Percentiles rank a stretch among this genome's conserved stretches.
These are phyloP conservation scores for Deroplatys truncata DNA, from an alignment of 2,888 invertebrate genomes.

Conservation along the genomic window DNA sequence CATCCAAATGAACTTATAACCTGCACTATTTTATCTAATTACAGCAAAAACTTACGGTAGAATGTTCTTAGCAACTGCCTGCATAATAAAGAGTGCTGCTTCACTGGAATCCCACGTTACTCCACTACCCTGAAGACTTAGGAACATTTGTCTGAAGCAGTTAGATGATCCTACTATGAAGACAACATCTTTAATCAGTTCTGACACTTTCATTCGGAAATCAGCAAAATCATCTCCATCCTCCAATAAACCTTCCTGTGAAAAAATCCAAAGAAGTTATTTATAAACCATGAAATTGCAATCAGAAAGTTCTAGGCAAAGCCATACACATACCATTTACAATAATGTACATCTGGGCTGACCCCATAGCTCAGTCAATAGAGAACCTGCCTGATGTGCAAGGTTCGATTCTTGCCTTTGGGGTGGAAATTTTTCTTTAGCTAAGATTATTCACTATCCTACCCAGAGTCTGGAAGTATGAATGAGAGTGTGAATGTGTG, in stretches of 20 bases:
- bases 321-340: too few relatives aligned
- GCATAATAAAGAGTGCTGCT: slow-evolving; percentile 92
- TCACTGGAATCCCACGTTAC: slow-evolving; percentile 90
- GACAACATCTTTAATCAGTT: slow-evolving; percentile 93
- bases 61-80: slow-evolving; percentile 90
- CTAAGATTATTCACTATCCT: too few relatives aligned
- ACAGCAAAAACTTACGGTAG: slow-evolving; percentile 69
- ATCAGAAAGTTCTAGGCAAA: too few relatives aligned
- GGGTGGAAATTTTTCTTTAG: too few relatives aligned
- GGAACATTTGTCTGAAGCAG: slow-evolving; percentile 88
- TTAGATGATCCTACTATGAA: slow-evolving; percentile 92
- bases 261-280: neutral
- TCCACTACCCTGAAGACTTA: slow-evolving; percentile 65
- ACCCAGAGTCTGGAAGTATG: too few relatives aligned
- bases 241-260: slow-evolving; percentile 70
- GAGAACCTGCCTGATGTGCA: too few relatives aligned
- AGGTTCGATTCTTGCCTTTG: too few relatives aligned
- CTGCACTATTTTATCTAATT: neutral
- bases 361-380: too few relatives aligned
- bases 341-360: too few relatives aligned
- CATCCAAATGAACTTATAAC: neutral
- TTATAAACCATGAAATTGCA: too few relatives aligned
- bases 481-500: too few relatives aligned
- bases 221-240: slow-evolving; percentile 82
- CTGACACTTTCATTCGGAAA: slow-evolving; percentile 82